These are phyloP conservation scores for Gymnorhina tibicen DNA, from an alignment of 2,113 vertebrate species.

Conservation along the genomic window DNA sequence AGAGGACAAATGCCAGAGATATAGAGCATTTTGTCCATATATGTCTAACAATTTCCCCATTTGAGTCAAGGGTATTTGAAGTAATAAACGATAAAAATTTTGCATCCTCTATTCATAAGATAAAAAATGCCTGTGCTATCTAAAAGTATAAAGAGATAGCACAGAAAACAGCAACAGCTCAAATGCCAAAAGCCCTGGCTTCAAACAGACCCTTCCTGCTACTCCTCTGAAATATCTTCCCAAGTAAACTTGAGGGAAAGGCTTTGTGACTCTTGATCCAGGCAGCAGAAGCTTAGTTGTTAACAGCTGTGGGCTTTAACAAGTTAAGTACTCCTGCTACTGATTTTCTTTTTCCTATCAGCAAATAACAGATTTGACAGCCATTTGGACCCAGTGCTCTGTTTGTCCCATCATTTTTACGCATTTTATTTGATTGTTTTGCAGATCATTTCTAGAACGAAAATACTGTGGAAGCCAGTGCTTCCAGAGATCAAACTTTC, in stretches of 20 bases:
- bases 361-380: background rate
- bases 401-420: background rate
- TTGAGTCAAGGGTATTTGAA: background rate
- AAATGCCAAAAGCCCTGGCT: background rate
- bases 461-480: background rate
- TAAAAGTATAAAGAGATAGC: background rate
- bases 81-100: background rate
- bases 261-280: background rate
- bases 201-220: background rate
- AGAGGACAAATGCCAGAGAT: background rate
- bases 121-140: background rate
- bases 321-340: background rate
- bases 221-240: background rate
- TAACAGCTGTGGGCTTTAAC: background rate
- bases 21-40: background rate
- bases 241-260: background rate
- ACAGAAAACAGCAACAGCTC: background rate
- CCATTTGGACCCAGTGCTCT: background rate
- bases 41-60: background rate
- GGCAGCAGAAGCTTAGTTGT: background rate
- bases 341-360: background rate
- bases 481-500: conserved; percentile 60
- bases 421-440: conserved; percentile 17
- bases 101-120: background rate
- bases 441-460: background rate